Conservation (phyloP, 2,113 vertebrate genomes). For the Ciconia maguari region DNA sequence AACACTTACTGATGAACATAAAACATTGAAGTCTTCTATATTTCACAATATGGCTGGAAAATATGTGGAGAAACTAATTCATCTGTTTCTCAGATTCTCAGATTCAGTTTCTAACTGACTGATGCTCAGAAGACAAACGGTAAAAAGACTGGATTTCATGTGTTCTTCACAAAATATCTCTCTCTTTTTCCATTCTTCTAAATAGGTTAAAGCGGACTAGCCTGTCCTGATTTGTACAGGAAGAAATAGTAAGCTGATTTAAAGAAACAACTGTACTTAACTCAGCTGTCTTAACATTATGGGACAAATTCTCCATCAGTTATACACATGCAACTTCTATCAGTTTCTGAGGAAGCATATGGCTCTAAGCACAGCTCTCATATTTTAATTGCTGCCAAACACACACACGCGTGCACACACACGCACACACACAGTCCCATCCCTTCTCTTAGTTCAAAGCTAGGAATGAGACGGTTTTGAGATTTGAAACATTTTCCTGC, state of each 20-base stretch:
- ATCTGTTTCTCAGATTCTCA: not conserved
- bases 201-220: not conserved
- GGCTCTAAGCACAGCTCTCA: not conserved
- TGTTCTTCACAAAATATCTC: not conserved
- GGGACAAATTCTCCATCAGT: not conserved
- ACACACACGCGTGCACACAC: rapidly evolving
- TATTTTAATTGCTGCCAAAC: slow-evolving; percentile 43
- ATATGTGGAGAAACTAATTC: not conserved
- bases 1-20: not conserved
- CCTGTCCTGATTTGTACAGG: not conserved
- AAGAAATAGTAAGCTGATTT: not conserved
- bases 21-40: not conserved
- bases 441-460: slow-evolving; percentile 19
- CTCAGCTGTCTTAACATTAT: not conserved
- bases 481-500: slow-evolving; percentile 34
- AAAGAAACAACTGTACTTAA: not conserved
- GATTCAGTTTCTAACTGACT: not conserved
- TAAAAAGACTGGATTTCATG: not conserved
- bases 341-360: slow-evolving; percentile 33
- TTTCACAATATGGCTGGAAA: not conserved
- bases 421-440: not conserved
- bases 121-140: not conserved
- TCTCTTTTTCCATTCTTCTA: not conserved
- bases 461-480: not conserved
- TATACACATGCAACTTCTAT: slow-evolving; percentile 1